phyloP scores from a whole-genome alignment of 2,113 vertebrate genomes.

The Seriola aureovittata region DNA sequence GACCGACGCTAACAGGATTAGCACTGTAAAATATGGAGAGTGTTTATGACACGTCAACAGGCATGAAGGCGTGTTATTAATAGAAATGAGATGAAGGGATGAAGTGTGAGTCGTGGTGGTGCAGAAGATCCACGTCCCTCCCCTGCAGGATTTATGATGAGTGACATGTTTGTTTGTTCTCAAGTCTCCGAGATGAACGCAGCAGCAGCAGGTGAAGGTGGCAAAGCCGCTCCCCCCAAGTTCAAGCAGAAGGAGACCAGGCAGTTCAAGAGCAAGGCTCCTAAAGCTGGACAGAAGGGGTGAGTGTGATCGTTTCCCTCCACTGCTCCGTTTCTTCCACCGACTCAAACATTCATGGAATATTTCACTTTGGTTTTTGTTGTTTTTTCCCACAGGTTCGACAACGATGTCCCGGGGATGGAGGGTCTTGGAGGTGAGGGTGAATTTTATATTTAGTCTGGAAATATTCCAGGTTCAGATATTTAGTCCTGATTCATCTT shows the following conservation, averaged over 20 bases:
- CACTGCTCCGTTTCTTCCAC: neutral
- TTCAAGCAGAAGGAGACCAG: conserved; percentile 91
- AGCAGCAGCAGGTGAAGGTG: conserved; percentile 22
- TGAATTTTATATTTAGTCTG: neutral
- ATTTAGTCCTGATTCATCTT: neutral
- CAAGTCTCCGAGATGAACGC: conserved; percentile 51
- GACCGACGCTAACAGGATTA: conserved; percentile 7
- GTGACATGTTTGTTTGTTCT: neutral
- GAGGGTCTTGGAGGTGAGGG: conserved; percentile 90
- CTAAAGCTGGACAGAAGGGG: conserved; percentile 92
- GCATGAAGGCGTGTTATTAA: neutral
- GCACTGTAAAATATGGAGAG: neutral
- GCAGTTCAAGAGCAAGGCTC: conserved; percentile 94
- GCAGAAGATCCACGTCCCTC: no score
- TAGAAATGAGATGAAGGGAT: neutral
- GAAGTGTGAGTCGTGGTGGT: neutral
- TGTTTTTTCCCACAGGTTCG: conserved; percentile 79
- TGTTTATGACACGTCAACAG: neutral
- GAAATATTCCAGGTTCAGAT: neutral
- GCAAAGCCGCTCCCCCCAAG: conserved; percentile 86
- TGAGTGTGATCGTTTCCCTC: conserved; percentile 54
- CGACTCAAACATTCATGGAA: neutral
- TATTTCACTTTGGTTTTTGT: neutral
- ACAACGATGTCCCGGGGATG: conserved; percentile 89
- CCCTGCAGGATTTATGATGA: neutral